Evolutionary conservation across 1,140 invertebrate genomes (phyloP).

Genomic region (Panagrolaimus sp.): DNA sequence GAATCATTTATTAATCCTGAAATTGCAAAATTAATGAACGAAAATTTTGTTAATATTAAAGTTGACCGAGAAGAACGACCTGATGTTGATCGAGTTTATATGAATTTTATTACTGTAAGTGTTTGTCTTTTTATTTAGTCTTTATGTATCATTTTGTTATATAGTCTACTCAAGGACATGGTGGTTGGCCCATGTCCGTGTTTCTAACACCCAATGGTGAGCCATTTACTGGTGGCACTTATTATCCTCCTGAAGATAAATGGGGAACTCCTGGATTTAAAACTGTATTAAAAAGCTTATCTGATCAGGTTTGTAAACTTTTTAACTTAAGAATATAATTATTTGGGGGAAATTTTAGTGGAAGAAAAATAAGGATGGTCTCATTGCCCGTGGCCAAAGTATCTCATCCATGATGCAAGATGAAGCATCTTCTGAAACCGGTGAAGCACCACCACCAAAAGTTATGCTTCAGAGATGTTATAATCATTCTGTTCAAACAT

Average conservation of each 20-base stretch:
- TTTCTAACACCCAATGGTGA: slow-evolving; percentile 79
- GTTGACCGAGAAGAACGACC: slow-evolving; percentile 83
- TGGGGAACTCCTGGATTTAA: slow-evolving; percentile 75
- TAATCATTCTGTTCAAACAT: slow-evolving; percentile 64
- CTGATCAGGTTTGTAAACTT: slow-evolving; percentile 58
- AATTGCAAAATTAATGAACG: slow-evolving; percentile 79
- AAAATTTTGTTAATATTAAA: slow-evolving; percentile 82
- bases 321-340: slow-evolving; percentile 30
- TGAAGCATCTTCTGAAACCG: slow-evolving; percentile 37
- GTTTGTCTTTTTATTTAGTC: slow-evolving; percentile 63
- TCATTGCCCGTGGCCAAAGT: neutral
- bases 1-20: slow-evolving; percentile 81
- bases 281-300: slow-evolving; percentile 67
- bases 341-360: slow-evolving; percentile 66
- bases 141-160: too few species aligned
- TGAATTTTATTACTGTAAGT: slow-evolving; percentile 77
- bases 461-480: slow-evolving; percentile 62
- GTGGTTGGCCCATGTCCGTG: slow-evolving; percentile 88
- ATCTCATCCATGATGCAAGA: slow-evolving; percentile 17
- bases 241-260: slow-evolving; percentile 71
- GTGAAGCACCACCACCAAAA: slow-evolving; percentile 43
- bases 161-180: slow-evolving; percentile 49
- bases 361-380: slow-evolving; percentile 57
- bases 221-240: slow-evolving; percentile 79
- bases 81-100: slow-evolving; percentile 85